Base-by-base conservation (phyloP, 2,888 invertebrate species). In the Stenolophus ochropezus region DNA sequence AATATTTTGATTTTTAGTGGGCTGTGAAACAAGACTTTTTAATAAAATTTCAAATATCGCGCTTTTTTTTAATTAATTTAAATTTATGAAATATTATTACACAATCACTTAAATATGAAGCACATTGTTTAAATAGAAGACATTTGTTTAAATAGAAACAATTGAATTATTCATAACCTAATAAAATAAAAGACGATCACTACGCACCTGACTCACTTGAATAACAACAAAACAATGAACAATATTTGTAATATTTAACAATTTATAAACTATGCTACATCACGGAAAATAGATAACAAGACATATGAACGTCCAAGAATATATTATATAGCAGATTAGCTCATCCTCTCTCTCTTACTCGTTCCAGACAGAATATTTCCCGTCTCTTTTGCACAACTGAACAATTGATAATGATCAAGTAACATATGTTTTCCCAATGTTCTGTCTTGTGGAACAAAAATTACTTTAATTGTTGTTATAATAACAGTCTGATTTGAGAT, bases 281-380 rank as follows among this genome's bases (percentile, higher is more conserved):
- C 65, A 65, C 78, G 49, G 69, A 65, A 47, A 25, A 25, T 4
- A 65, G 69, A 78, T 78, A 69, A 78, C 33, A 78, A 65, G 78
- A 69, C 14, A 14, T 16, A 58, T 47, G 53, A 27, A 75, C 27
- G 25, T 25, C 47, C 14, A 23, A 25, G 75, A 51, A 53, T 75
- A 25, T 53, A 75, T 51, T 53, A 53, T 53, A 69, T 73, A 73
- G 16, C 11, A 53, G 75, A 75, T 53, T 53, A 75, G 16, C 4
- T 0, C 16, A 3, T 6, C 4, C 53, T 75, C 18, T 75, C 75
- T 75, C 18, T 75, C 25, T 75, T 75, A 11, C 6, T 4, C 53
- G 14, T 6, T 14, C 49, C 4, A 14, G 21, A 8, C 11, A 11
- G 8, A 23, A 75, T 6, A 16, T 53, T 1, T 27, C 6, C 53